Evolutionary conservation across 37 sponge, comb jelly and placozoan species (phyloP).

Genomic region (Halisarca cf. caerulea): DNA sequence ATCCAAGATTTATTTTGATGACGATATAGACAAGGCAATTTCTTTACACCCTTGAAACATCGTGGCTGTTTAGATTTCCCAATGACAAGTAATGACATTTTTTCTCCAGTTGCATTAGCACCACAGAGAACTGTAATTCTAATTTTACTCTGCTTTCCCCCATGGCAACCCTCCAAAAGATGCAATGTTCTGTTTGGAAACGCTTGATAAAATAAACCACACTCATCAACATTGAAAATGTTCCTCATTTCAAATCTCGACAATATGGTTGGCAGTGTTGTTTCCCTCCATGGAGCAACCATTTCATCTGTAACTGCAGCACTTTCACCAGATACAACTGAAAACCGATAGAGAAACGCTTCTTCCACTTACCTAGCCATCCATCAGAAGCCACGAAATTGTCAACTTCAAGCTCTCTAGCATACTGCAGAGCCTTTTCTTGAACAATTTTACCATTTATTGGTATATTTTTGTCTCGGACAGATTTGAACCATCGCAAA

Average conservation of each 20-base stretch:
- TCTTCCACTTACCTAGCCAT: conserved; percentile 15
- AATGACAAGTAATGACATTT: conserved; percentile 23
- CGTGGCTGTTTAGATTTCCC: conserved; percentile 17
- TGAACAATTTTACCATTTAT: background rate
- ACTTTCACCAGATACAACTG: background rate
- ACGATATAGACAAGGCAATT: background rate
- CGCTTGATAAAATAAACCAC: background rate
- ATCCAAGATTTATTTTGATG: conserved; percentile 33
- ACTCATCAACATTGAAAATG: conserved; percentile 5
- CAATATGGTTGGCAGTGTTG: conserved; percentile 9
- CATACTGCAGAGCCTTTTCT: background rate
- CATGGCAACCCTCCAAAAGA: background rate
- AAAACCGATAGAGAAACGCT: background rate
- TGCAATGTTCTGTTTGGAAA: background rate
- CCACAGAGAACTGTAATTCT: conserved; percentile 18
- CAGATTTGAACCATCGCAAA: background rate
- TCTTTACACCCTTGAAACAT: conserved; percentile 20
- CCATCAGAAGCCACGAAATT: background rate
- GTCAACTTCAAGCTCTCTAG: background rate
- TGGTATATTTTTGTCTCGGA: background rate
- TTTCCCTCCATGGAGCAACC: background rate
- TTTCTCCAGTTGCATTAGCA: background rate
- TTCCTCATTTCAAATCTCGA: background rate
- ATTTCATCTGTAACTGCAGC: background rate
- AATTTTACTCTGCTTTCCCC: conserved; percentile 11